These are phyloP conservation scores for Melangyna quadrimaculata DNA, from an alignment of 2,888 invertebrate genomes.

Conservation along the genomic window DNA sequence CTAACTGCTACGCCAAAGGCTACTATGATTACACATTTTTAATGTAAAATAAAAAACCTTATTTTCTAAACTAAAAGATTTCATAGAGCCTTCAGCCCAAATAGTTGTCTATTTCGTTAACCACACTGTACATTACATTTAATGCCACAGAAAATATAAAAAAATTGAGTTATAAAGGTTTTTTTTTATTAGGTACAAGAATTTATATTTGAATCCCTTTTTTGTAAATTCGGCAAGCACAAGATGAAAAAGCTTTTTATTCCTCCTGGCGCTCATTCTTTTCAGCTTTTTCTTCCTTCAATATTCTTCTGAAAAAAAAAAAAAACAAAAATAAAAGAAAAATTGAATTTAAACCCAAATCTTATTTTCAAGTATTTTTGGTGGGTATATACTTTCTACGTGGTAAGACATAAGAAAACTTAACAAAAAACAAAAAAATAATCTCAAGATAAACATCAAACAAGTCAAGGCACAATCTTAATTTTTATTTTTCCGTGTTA, in stretches of 20 bases:
- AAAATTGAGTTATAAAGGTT: not conserved
- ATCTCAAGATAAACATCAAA: slow-evolving; percentile 44
- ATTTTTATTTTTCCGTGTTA: not conserved
- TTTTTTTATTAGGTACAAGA: not conserved
- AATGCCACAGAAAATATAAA: not conserved
- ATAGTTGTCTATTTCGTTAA: not conserved
- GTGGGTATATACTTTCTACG: not conserved
- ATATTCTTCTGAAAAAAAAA: not conserved
- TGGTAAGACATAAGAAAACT: slow-evolving; percentile 3
- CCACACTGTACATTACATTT: not conserved
- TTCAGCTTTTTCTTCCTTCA: not conserved
- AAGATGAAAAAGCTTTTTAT: not conserved
- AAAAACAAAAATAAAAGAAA: too few relatives aligned
- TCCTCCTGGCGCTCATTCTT: not conserved
- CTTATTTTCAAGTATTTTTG: not conserved
- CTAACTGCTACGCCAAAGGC: too few relatives aligned
- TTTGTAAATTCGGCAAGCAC: not conserved
- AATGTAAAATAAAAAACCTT: too few relatives aligned
- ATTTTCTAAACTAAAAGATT: not conserved
- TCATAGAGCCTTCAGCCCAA: not conserved
- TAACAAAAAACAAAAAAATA: not conserved
- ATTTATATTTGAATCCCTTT: not conserved
- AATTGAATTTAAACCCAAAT: slow-evolving; percentile 48
- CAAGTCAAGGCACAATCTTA: not conserved
- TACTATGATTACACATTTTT: too few relatives aligned